Base-by-base conservation (phyloP, 2,888 invertebrate species). In the Cinara cedri region DNA sequence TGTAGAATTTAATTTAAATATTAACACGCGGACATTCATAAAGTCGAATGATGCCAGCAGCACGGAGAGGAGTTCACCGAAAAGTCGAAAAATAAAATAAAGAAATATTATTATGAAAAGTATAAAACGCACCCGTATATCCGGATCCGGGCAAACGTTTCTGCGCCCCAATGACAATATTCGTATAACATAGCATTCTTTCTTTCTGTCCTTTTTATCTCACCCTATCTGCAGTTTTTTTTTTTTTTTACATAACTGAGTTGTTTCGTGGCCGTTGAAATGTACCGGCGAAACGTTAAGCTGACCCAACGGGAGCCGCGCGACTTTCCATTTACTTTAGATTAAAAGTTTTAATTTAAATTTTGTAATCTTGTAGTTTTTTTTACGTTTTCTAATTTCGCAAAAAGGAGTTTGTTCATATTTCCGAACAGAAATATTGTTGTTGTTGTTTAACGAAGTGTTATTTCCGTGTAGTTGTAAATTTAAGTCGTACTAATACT, bases 1-100 rank as follows among this genome's bases (percentile, higher is more conserved):
- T 46, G 55, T 68, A 76, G 76, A 76, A 76, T 76, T 76, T 76
- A 76, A 76, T 76, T 76, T 76, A 76, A 76, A 76, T 76, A 76
- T 76, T 76, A 76, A 68, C 76, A 66, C 66, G 13, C 55, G 26
- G 54, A 24, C n/a, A 54, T 75, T 75, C 54, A 68, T 76, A 57
- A 68, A 76, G 76, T 76, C 76, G 16, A 76, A 49, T 26, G 46
- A 42, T n/a, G 65, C 26, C 46, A 42, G 19, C 3, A 19, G 21
- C 42, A 16, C 11, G 19, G 49, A 11, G 11, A 3, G 55, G 42
- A 46, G 26, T 60, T n/a, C 10, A n/a, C 34, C 1, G 51, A 65
- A 65, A 21, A 46, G 4, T 21, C 16, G 8, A 49, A n/a, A 63
- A 34, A 14, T 26, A 19, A 19, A 16, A 46, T 26, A 60, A 60